Conservation (phyloP, 2,888 invertebrate species). For the Acronicta psi region DNA sequence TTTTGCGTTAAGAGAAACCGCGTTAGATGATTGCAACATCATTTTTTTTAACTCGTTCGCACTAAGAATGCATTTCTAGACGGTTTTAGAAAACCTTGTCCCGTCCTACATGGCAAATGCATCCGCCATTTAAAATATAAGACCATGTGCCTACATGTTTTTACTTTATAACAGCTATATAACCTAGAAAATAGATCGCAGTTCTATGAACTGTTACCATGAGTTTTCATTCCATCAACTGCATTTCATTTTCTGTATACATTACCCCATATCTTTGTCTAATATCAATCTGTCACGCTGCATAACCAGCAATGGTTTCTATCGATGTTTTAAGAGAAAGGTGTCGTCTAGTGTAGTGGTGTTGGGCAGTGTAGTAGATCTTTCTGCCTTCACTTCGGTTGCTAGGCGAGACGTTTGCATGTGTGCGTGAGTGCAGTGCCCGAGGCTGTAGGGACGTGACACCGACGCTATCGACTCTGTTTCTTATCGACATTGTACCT, state of each 20-base stretch:
- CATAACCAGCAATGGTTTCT: constrained; percentile 57
- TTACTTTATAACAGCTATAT: constrained; percentile 76
- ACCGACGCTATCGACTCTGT: constrained; percentile 52
- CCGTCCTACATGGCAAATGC: constrained; percentile 76
- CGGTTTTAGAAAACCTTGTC: constrained; percentile 76
- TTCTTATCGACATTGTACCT: constrained; percentile 32
- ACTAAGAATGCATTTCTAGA: constrained; percentile 71
- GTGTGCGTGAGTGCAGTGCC: constrained; percentile 84
- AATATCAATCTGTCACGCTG: accelerated
- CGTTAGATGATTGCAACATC: constrained; percentile 46
- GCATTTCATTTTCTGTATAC: constrained; percentile 23
- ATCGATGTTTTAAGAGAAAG: constrained; percentile 27
- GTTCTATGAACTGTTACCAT: constrained; percentile 76
- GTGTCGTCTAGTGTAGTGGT: constrained; percentile 50
- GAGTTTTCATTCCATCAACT: constrained; percentile 16
- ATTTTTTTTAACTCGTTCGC: constrained; percentile 55
- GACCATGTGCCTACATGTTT: constrained; percentile 76
- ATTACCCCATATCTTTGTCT: constrained; percentile 45
- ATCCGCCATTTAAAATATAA: constrained; percentile 81
- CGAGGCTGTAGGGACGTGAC: constrained; percentile 68
- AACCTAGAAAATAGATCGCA: constrained; percentile 81
- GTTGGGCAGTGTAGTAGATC: constrained; percentile 71
- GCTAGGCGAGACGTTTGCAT: constrained; percentile 73
- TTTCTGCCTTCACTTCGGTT: constrained; percentile 85
- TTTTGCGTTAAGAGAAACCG: constrained; percentile 48